These are phyloP conservation scores for Centropristis striata DNA, from an alignment of 2,113 vertebrate species.

Conservation along the genomic window DNA sequence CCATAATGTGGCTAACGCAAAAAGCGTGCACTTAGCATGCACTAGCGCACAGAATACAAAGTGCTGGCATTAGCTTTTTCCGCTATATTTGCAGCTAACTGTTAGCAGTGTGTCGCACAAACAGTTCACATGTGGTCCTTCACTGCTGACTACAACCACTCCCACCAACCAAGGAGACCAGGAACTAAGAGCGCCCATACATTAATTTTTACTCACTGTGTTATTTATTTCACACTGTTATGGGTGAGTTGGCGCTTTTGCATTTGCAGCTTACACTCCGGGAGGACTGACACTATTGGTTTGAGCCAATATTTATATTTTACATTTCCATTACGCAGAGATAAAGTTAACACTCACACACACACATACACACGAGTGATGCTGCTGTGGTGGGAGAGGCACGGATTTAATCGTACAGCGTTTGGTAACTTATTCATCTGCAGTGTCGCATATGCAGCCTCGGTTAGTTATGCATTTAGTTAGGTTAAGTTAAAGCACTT, in stretches of 20 bases:
- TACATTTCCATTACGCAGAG: not conserved
- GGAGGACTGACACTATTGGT: not conserved
- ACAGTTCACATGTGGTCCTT: conserved; percentile 65
- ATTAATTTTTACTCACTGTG: not conserved
- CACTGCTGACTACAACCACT: conserved; percentile 64
- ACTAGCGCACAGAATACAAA: not conserved
- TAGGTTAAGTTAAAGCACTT: conserved; percentile 54
- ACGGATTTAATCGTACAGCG: conserved; percentile 53
- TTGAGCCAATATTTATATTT: not conserved
- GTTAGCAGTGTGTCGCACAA: conserved; percentile 46
- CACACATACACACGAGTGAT: conserved; percentile 59
- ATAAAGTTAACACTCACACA: conserved; percentile 47
- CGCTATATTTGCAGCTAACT: conserved; percentile 13
- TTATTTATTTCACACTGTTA: not conserved
- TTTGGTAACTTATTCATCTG: conserved; percentile 38
- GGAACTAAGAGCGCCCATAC: conserved; percentile 19
- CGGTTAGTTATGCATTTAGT: conserved; percentile 10
- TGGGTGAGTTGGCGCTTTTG: not conserved
- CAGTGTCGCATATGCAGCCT: conserved; percentile 8
- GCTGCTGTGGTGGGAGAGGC: conserved; percentile 66
- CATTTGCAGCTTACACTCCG: not conserved
- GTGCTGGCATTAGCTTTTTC: conserved; percentile 23
- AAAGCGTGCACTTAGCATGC: not conserved
- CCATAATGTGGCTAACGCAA: not conserved
- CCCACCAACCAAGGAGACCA: conserved; percentile 66